Evolutionary conservation across 2,888 invertebrate species (phyloP), one percentile per base, ranked within the genome.

Genomic region (Idaea aversata): DNA sequence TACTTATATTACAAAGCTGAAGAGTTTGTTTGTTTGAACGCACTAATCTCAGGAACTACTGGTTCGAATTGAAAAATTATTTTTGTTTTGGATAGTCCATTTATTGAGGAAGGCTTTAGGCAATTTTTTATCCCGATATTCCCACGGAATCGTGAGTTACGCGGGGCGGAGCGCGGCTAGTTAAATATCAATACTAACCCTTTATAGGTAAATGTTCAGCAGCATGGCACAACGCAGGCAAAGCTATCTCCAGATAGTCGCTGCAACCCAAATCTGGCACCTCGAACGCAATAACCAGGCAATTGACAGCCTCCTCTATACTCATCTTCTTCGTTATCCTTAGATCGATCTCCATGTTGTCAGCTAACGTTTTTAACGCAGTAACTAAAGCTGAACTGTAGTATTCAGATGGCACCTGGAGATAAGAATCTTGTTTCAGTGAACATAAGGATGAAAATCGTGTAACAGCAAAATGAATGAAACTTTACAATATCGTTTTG

Each of bases 171-270:
- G n/a, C n/a, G n/a, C n/a, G n/a, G n/a, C n/a, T n/a, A n/a, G n/a
- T n/a, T n/a, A n/a, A n/a, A n/a, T n/a, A n/a, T n/a, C n/a, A n/a
- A n/a, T n/a, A 7, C 70, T 38, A 68, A 93, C 93, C 93, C 90
- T 93, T 93, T 2, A 96, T 84, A 0, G 97, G 95, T 72, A 98
- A 90, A 82, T 95, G 94, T 64, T 96, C 95, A 0, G 96, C 95
- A 0, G 97, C 97, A 77, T 95, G 95, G 80, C 97, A 97, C 34
- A 97, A 85, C 67, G 96, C 95, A 0, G 97, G 97, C 69, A 98
- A 88, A 0, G 97, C 97, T 57, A 95, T 94, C 85, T 98, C 97
- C 76, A 98, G 87, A 83, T 97, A 98, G 83, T 98, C 97, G 25
- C 95, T 95, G 72, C 95, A 95, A 7, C 95, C 96, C 67, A 95